phyloP scores from a whole-genome alignment of 2,797 vertebrate species.

The Chaenodraco wilsoni region DNA sequence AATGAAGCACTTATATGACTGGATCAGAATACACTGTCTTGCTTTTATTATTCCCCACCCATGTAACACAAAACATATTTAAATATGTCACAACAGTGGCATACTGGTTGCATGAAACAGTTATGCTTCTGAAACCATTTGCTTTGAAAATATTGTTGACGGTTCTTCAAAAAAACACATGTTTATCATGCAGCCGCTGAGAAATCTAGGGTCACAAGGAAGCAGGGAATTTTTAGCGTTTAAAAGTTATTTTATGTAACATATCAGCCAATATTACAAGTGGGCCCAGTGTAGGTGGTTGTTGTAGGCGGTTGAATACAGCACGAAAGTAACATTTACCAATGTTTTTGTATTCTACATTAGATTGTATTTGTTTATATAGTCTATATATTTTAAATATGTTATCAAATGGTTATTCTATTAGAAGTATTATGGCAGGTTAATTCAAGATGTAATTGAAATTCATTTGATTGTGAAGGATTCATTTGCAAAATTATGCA shows the following conservation, averaged over 20 bases:
- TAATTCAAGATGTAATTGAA: slow-evolving; percentile 45
- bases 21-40: slow-evolving; percentile 1
- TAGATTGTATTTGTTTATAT: slow-evolving; percentile 21
- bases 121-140: slow-evolving; percentile 34
- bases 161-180: slow-evolving; percentile 20
- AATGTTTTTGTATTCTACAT: slow-evolving; percentile 11
- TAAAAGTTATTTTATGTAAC: slow-evolving; percentile 47
- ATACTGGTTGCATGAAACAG: slow-evolving; percentile 51
- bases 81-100: slow-evolving; percentile 38
- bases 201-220: slow-evolving; percentile 34
- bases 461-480: slow-evolving; percentile 45
- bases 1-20: neutral
- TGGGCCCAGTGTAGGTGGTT: slow-evolving; percentile 20
- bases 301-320: slow-evolving; percentile 18
- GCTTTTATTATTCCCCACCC: slow-evolving; percentile 27
- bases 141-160: slow-evolving; percentile 58
- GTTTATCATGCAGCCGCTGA: slow-evolving; percentile 39
- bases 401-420: neutral
- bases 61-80: slow-evolving; percentile 32
- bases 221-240: slow-evolving; percentile 21
- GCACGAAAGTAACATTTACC: slow-evolving; percentile 22
- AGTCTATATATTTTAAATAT: slow-evolving; percentile 12
- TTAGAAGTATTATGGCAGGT: slow-evolving; percentile 20
- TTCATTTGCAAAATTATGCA: slow-evolving; percentile 59
- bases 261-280: slow-evolving; percentile 23